Percentiles rank a stretch among this genome's conserved stretches.
Evolutionary conservation across 2,797 vertebrate genomes (phyloP).

Genomic region (Lateolabrax maculatus): DNA sequence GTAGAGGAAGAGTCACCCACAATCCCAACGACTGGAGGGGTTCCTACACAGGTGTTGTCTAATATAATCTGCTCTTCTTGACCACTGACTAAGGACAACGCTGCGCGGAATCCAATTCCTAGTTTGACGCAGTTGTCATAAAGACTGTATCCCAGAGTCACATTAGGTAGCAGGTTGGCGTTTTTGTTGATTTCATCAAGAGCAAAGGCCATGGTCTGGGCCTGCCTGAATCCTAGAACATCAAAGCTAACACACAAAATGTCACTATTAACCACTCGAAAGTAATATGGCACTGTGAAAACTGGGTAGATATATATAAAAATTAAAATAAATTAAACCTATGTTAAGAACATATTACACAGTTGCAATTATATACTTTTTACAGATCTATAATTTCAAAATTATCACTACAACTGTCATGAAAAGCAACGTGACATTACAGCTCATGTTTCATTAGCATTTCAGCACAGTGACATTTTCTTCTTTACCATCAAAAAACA

Average conservation of each 20-base stretch:
- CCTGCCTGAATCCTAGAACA: constrained; percentile 68
- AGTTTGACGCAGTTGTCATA: constrained; percentile 77
- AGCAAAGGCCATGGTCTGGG: constrained; percentile 79
- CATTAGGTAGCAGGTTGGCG: constrained; percentile 67
- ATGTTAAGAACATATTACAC: neutral
- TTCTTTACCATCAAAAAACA: too few relatives aligned
- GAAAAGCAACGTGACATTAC: neutral
- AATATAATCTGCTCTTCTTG: constrained; percentile 43
- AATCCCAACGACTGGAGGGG: constrained; percentile 54
- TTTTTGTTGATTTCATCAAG: constrained; percentile 82
- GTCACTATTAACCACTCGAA: neutral
- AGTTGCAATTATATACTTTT: neutral
- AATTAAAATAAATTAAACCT: too few relatives aligned
- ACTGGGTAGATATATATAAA: too few relatives aligned
- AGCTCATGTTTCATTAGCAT: neutral
- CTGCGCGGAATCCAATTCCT: constrained; percentile 74
- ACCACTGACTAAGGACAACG: constrained; percentile 64
- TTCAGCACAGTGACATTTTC: neutral
- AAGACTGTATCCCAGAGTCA: constrained; percentile 79
- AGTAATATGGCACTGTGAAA: neutral
- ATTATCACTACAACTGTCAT: neutral
- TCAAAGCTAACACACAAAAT: constrained; percentile 66
- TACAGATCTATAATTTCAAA: neutral
- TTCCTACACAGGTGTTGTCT: constrained; percentile 46
- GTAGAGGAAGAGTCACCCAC: constrained; percentile 74